Evolutionary conservation across 92 coral and sea anemone species (phyloP).

Genomic region (Pocillopora grandis): DNA sequence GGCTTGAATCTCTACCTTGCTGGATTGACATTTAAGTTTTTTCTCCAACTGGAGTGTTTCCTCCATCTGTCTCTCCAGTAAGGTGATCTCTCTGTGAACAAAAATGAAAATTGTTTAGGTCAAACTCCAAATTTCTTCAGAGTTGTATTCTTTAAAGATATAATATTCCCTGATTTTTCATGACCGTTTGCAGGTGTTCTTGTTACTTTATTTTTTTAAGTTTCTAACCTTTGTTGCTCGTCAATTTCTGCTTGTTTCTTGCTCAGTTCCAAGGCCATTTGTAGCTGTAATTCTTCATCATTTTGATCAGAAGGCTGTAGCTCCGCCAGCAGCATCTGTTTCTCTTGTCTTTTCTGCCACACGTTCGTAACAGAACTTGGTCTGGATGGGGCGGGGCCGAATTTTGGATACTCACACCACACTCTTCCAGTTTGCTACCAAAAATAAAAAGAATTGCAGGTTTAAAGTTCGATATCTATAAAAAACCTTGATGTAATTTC

Average conservation of each 20-base stretch:
- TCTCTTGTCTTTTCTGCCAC: constrained; percentile 75
- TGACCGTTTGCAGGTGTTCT: too few species aligned
- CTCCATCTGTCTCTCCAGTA: constrained; percentile 39
- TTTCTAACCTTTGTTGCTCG: constrained; percentile 60
- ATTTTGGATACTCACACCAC: constrained; percentile 2
- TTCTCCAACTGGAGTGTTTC: constrained; percentile 25
- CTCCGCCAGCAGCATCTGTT: constrained; percentile 57
- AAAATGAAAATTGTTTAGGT: neutral
- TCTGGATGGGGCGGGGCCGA: neutral
- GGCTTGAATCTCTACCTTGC: too few species aligned
- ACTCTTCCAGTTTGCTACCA: constrained; percentile 8
- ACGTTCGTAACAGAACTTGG: constrained; percentile 30
- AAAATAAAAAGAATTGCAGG: neutral
- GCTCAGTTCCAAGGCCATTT: constrained; percentile 80
- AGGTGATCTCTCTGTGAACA: constrained; percentile 26
- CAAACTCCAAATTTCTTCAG: too few species aligned
- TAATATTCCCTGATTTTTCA: too few species aligned
- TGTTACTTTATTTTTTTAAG: too few species aligned
- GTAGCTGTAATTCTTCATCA: constrained; percentile 71
- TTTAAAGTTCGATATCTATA: neutral
- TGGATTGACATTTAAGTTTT: neutral
- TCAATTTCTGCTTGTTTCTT: constrained; percentile 77
- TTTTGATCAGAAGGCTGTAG: constrained; percentile 63
- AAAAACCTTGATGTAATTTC: too few species aligned
- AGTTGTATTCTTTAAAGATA: too few species aligned